Evolutionary conservation across 2,888 invertebrate species (phyloP).

Genomic region (Halictus ligatus): DNA sequence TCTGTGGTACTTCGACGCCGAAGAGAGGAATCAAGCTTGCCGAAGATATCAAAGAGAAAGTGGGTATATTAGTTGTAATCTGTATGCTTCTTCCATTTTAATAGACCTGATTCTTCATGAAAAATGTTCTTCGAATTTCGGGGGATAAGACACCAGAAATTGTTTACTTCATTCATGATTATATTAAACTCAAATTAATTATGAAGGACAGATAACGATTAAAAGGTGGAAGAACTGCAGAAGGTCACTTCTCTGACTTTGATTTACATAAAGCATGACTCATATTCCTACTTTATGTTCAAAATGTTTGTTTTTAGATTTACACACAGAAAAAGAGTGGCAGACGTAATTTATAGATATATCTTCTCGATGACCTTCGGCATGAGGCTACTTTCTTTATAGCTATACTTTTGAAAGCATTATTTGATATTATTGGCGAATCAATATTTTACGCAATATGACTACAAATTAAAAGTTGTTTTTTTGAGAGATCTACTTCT

Average conservation of each 20-base stretch:
- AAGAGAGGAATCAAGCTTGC: slow-evolving; percentile 91
- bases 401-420: neutral
- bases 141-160: neutral
- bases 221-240: neutral
- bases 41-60: slow-evolving; percentile 86
- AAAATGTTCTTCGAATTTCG: neutral
- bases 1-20: slow-evolving; percentile 95
- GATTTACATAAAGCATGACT: slow-evolving; percentile 4
- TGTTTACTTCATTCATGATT: neutral
- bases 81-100: neutral
- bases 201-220: neutral
- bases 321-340: neutral
- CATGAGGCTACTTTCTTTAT: neutral
- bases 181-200: neutral
- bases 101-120: neutral
- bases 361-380: neutral
- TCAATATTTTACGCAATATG: neutral
- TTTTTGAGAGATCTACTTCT: neutral
- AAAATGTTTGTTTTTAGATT: slow-evolving; percentile 15
- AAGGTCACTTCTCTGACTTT: neutral
- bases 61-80: slow-evolving; percentile 66
- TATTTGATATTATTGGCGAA: slow-evolving; percentile 6
- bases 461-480: neutral
- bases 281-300: slow-evolving; percentile 11
- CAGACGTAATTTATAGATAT: slow-evolving; percentile 8